Conservation (phyloP, 2,113 vertebrate genomes). For the Tupaia chinensis region DNA sequence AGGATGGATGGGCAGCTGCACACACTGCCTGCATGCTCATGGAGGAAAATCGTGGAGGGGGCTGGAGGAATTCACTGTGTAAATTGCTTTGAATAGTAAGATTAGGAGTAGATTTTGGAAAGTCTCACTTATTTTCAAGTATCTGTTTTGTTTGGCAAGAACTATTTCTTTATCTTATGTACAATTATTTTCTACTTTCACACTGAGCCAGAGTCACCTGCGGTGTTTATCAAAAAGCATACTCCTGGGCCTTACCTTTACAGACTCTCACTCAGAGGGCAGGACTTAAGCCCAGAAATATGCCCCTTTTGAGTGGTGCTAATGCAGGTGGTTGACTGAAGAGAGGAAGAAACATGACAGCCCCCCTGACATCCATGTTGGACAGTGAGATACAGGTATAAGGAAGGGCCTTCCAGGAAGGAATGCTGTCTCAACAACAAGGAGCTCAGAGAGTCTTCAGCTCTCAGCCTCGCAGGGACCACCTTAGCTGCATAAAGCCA, state of each 20-base stretch:
- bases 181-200: neutral
- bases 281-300: neutral
- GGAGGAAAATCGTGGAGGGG: neutral
- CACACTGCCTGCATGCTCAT: neutral
- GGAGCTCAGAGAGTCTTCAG: neutral
- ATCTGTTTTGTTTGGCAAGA: neutral
- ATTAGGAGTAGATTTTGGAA: constrained; percentile 10
- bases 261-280: neutral
- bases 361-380: neutral
- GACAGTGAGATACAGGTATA: neutral
- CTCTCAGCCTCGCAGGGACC: neutral
- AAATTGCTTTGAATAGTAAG: neutral
- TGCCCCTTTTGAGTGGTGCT: neutral
- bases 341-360: neutral
- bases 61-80: constrained; percentile 21
- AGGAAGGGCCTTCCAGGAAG: neutral
- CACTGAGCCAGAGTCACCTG: neutral
- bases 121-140: neutral
- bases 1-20: neutral
- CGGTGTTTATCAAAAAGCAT: neutral
- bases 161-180: neutral
- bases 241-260: neutral
- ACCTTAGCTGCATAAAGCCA: neutral
- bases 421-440: neutral
- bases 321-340: neutral